Percentiles rank a stretch among this genome's conserved stretches.
Evolutionary conservation across 2,113 vertebrate species (phyloP).

Genomic region (Entomyzon cyanotis): DNA sequence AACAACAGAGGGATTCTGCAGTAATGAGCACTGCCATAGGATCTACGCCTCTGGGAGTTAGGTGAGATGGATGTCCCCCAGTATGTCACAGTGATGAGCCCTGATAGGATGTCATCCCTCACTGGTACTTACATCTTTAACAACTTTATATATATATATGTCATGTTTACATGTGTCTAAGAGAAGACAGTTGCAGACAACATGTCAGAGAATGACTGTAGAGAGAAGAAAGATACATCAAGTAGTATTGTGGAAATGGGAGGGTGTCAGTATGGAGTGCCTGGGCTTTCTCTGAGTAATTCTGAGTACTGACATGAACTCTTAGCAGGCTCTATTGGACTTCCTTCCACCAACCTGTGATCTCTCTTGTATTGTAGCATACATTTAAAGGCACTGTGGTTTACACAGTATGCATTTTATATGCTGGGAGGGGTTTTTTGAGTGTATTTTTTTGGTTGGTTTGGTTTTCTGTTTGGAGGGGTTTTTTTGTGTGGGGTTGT

Average conservation of each 20-base stretch:
- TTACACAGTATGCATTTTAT: not conserved
- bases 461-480: not conserved
- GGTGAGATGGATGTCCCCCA: not conserved
- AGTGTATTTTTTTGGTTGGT: not conserved
- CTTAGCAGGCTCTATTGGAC: not conserved
- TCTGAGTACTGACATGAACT: not conserved
- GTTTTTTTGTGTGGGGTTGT: too few species aligned
- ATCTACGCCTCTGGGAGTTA: not conserved
- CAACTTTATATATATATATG: not conserved
- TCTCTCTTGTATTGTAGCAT: not conserved
- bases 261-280: not conserved
- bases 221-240: not conserved
- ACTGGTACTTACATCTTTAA: not conserved
- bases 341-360: not conserved
- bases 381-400: not conserved
- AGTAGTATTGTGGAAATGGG: not conserved
- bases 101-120: not conserved
- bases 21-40: not conserved
- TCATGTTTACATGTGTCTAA: not conserved
- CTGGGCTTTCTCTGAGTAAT: not conserved
- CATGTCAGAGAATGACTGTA: not conserved
- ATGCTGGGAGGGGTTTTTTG: not conserved
- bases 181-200: not conserved
- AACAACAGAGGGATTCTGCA: not conserved
- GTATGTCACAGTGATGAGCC: not conserved